phyloP scores from a whole-genome alignment of 2,113 vertebrate species.

The Hippopotamus amphibius region DNA sequence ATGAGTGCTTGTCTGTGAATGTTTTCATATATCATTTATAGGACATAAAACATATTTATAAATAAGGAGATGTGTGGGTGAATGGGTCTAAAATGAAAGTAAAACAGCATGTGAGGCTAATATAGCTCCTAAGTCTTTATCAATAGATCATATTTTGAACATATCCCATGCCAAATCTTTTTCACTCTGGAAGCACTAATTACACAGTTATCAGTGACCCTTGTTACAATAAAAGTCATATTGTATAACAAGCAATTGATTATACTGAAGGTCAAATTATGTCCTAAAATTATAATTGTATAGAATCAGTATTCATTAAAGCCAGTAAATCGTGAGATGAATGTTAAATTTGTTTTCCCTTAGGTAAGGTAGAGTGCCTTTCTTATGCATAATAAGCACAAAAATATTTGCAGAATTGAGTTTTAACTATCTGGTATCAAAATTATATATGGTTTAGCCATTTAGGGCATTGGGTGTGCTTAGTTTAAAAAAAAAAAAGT shows the following conservation, averaged over 20 bases:
- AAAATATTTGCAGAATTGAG: neutral
- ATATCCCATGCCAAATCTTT: neutral
- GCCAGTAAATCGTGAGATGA: neutral
- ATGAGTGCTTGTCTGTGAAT: slow-evolving; percentile 7
- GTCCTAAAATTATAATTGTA: neutral
- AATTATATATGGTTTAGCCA: neutral
- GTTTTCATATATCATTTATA: neutral
- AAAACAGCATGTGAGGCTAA: neutral
- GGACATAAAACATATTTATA: neutral
- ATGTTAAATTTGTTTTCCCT: neutral
- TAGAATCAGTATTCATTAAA: neutral
- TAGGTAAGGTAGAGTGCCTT: neutral
- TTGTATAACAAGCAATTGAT: neutral
- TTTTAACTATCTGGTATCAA: neutral
- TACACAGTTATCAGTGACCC: neutral
- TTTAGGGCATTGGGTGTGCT: neutral
- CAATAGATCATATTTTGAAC: neutral
- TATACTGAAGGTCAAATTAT: slow-evolving; percentile 7
- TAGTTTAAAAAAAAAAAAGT: neutral
- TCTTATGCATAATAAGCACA: neutral
- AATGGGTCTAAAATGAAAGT: neutral
- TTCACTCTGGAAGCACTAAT: neutral
- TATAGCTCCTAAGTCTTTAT: neutral
- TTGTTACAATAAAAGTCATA: neutral
- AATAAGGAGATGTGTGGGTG: neutral